Base-by-base conservation (phyloP, 2,888 invertebrate genomes). In the Oligia strigilis region DNA sequence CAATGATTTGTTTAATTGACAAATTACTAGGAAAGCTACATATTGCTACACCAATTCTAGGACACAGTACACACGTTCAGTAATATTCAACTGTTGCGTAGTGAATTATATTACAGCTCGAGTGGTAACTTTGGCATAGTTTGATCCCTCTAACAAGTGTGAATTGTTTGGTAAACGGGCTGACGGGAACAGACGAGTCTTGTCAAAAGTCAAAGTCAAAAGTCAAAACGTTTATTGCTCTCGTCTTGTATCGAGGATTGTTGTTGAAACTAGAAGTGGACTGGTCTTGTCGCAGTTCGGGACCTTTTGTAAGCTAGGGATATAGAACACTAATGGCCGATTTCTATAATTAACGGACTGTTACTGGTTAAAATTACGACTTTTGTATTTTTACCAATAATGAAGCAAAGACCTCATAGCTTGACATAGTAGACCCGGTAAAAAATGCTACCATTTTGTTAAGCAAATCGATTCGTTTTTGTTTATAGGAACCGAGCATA, bases 41-140 rank as follows among this genome's bases (percentile, higher is more conserved):
- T 43, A 64, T 52, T 29, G 40, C 29, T 5, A 60, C 14, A 60
- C 23, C 2, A 8, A 70, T 65, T 19, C 62, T 78, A 81, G 67
- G 62, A 74, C 29, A 72, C 40, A 71, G 29, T 40, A 55, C 62
- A 62, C 71, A 46, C 40, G 55, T 64, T 36, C 13, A 40, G n/a
- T 19, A 43, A 75, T 43, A 82, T 82, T 78, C 66, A 79, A 83
- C 43, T 72, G 72, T 75, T 58, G 36, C 36, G 36, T 36, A 14
- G 49, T 43, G 78, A 75, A 82, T 69, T 75, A 52, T 75, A 78
- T 82, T 75, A 72, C 64, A 64, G 43, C 43, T 65, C 46, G 43
- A 72, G 67, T 43, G 66, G 14, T 17, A 52, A 52, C 52, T 52
- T 52, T 5, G 52, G 52, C 52, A 52, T 52, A 52, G 52, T 23